Evolutionary conservation across 2,113 vertebrate species (phyloP).

Genomic region (Myrmecobius fasciatus): DNA sequence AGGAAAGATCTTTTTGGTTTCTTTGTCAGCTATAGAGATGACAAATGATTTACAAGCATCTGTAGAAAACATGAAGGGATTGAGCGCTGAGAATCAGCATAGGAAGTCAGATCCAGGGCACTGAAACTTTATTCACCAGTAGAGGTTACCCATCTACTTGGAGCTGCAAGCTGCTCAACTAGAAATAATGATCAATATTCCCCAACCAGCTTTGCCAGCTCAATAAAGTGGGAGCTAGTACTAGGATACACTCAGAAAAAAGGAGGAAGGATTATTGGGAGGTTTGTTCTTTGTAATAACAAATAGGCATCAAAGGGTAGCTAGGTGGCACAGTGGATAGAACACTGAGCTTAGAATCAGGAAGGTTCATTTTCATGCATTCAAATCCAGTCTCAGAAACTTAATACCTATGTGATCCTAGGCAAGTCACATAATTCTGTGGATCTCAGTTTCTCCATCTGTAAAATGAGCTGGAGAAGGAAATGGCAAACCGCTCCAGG

Average conservation of each 20-base stretch:
- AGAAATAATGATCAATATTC: background rate
- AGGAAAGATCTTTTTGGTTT: slow-evolving; percentile 75
- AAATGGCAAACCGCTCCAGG: background rate
- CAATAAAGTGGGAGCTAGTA: background rate
- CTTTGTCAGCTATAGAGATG: slow-evolving; percentile 71
- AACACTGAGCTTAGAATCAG: background rate
- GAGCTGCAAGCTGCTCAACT: background rate
- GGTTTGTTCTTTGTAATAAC: background rate
- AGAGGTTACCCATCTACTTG: background rate
- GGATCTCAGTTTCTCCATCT: background rate
- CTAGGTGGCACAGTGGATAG: background rate
- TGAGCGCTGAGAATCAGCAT: background rate
- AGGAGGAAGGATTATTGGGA: background rate
- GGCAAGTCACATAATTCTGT: background rate
- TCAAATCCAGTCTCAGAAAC: background rate
- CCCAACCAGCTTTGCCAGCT: background rate
- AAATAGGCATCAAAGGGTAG: background rate
- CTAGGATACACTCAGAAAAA: background rate
- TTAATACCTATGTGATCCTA: background rate
- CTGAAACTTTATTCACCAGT: background rate
- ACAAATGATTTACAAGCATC: slow-evolving; percentile 65
- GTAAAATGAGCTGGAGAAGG: background rate
- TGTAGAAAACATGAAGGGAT: background rate
- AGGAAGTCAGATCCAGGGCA: background rate
- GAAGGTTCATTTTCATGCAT: background rate